phyloP scores from a whole-genome alignment of 1,140 invertebrate species.

The Drosophila pectinifera region DNA sequence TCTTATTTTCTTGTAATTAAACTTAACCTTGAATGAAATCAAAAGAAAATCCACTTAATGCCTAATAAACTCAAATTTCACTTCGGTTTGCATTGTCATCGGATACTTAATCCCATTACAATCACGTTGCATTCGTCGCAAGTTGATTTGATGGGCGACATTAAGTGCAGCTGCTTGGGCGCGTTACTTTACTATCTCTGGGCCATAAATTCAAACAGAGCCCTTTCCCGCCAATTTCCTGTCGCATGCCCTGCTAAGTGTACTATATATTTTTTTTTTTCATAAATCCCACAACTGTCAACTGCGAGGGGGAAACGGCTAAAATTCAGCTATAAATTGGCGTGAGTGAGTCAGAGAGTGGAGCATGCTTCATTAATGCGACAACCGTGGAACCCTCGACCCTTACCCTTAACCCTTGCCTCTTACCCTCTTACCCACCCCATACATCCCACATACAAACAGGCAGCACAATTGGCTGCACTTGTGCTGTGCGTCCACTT shows the following conservation, averaged over 20 bases:
- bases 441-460: constrained; percentile 15
- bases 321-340: constrained; percentile 69
- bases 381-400: constrained; percentile 20
- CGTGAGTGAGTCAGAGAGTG: constrained; percentile 32
- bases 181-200: constrained; percentile 28
- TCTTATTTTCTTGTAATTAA: no score
- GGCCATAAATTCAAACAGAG: constrained; percentile 48
- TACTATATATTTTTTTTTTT: constrained; percentile 33
- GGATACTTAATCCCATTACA: constrained; percentile 15
- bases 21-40: no score
- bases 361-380: constrained; percentile 71
- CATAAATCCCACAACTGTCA: constrained; percentile 62
- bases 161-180: constrained; percentile 58
- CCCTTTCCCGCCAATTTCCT: constrained; percentile 14
- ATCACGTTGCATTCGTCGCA: constrained; percentile 41
- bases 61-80: background rate
- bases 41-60: no score
- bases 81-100: background rate
- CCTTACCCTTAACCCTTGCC: background rate
- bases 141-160: constrained; percentile 50
- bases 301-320: constrained; percentile 23
- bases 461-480: constrained; percentile 66
- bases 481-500: constrained; percentile 64
- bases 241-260: constrained; percentile 40
- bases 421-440: background rate